phyloP scores from a whole-genome alignment of 2,888 invertebrate species.

The Tetheella fluctuosa region DNA sequence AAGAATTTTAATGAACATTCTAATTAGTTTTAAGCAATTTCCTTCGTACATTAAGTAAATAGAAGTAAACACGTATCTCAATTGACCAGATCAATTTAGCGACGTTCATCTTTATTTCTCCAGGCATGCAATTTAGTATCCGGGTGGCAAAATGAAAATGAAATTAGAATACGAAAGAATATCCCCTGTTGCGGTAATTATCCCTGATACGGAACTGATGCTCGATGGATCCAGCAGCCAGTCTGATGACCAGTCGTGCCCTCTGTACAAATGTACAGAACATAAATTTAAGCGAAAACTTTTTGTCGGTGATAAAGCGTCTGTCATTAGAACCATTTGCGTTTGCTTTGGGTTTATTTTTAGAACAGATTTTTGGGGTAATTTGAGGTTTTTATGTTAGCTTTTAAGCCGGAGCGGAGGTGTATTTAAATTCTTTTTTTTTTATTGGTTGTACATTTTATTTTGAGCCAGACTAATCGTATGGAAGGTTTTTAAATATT shows the following conservation, averaged over 20 bases:
- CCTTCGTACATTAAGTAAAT: not conserved
- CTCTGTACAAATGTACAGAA: not conserved
- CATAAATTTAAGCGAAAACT: conserved; percentile 5
- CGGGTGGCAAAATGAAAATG: not conserved
- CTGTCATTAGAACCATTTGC: conserved; percentile 10
- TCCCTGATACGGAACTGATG: not conserved
- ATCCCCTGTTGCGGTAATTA: conserved; percentile 9
- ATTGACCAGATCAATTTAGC: not conserved
- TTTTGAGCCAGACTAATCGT: too few relatives aligned
- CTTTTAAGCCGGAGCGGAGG: not conserved
- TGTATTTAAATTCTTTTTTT: not conserved
- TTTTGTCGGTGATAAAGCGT: conserved; percentile 8
- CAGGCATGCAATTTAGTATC: not conserved
- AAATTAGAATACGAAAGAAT: conserved; percentile 7
- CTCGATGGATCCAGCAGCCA: not conserved
- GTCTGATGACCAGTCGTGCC: not conserved
- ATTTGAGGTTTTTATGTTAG: conserved; percentile 1
- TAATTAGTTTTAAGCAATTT: conserved; percentile 3
- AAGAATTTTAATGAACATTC: conserved; percentile 8
- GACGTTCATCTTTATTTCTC: not conserved
- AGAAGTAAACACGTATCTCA: not conserved
- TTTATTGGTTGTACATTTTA: not conserved
- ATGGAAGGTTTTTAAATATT: too few relatives aligned
- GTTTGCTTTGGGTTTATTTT: conserved; percentile 5
- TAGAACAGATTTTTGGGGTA: conserved; percentile 7